A percentile compares a stretch with the other conserved stretches of the same genome.
These are phyloP conservation scores for Aramus guarauna DNA, from an alignment of 2,113 vertebrate genomes.

Conservation along the genomic window DNA sequence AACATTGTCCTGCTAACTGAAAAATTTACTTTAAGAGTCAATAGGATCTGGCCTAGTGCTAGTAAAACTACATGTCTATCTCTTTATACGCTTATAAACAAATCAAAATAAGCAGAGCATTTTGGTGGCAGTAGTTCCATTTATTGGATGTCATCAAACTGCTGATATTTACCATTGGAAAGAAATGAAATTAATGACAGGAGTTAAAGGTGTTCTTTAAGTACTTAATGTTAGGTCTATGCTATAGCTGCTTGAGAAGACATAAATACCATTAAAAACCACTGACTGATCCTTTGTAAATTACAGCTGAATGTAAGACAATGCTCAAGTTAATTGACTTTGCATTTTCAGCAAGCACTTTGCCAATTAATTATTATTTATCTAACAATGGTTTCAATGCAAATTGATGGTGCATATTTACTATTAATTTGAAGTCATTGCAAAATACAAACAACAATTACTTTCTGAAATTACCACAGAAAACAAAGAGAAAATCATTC, in stretches of 20 bases:
- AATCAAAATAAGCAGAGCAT: neutral
- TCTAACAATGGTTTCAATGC: conserved; percentile 25
- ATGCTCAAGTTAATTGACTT: conserved; percentile 57
- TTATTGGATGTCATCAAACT: neutral
- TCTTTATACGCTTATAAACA: neutral
- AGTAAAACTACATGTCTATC: neutral
- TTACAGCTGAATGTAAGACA: conserved; percentile 42
- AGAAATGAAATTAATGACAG: conserved; percentile 4
- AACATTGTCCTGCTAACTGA: neutral
- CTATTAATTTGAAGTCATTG: conserved; percentile 17
- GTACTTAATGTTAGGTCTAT: neutral
- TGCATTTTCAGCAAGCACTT: conserved; percentile 35
- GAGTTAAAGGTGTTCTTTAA: conserved; percentile 2
- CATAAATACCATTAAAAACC: conserved; percentile 18
- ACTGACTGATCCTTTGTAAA: neutral
- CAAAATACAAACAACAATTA: conserved; percentile 39
- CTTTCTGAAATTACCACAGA: conserved; percentile 20
- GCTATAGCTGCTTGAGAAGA: conserved; percentile 20
- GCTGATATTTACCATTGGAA: conserved; percentile 10
- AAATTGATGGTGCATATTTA: conserved; percentile 39
- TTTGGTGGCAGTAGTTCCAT: neutral
- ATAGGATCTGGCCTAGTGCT: neutral
- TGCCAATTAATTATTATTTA: conserved; percentile 51
- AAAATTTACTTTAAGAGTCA: neutral
- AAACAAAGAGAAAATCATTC: conserved; percentile 4